A percentile compares a stretch with the other conserved stretches of the same genome.
phyloP scores from a whole-genome alignment of 1,140 invertebrate species.

The Dufourea novaeangliae region DNA sequence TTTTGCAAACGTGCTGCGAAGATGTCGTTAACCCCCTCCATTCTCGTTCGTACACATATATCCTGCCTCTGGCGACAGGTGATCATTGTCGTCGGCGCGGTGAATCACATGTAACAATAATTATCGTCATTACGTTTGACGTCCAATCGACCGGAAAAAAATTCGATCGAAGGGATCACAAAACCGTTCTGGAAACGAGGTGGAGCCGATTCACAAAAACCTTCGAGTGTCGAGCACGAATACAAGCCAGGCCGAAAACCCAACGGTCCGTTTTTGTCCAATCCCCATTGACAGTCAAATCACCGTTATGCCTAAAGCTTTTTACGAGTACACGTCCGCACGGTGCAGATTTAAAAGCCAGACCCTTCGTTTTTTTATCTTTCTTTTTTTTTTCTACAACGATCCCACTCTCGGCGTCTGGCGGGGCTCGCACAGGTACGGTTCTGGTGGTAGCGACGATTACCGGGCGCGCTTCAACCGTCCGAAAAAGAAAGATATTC shows the following conservation, averaged over 20 bases:
- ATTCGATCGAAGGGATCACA: neutral
- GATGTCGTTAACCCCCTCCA: neutral
- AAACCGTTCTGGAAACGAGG: neutral
- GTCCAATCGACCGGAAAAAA: neutral
- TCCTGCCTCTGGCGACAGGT: neutral
- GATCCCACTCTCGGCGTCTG: neutral
- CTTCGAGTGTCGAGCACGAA: neutral
- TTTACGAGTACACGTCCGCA: neutral
- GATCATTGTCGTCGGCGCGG: neutral
- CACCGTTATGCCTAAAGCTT: neutral
- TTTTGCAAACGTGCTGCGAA: too few species aligned
- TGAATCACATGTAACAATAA: neutral
- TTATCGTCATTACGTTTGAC: neutral
- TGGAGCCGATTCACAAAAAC: neutral
- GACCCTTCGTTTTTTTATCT: too few species aligned
- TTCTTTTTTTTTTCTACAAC: slow-evolving; percentile 8
- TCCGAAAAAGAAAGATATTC: neutral
- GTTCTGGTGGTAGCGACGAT: slow-evolving; percentile 20
- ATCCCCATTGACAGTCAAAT: neutral
- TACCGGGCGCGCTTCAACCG: neutral
- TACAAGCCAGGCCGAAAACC: neutral
- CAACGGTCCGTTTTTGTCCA: neutral
- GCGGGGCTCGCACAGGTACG: neutral
- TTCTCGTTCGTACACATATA: neutral
- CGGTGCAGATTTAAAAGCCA: slow-evolving; percentile 3